Percentiles rank a stretch among this genome's conserved stretches.
Conservation (phyloP, 2,888 invertebrate species). For the Xestobium rufovillosum region DNA sequence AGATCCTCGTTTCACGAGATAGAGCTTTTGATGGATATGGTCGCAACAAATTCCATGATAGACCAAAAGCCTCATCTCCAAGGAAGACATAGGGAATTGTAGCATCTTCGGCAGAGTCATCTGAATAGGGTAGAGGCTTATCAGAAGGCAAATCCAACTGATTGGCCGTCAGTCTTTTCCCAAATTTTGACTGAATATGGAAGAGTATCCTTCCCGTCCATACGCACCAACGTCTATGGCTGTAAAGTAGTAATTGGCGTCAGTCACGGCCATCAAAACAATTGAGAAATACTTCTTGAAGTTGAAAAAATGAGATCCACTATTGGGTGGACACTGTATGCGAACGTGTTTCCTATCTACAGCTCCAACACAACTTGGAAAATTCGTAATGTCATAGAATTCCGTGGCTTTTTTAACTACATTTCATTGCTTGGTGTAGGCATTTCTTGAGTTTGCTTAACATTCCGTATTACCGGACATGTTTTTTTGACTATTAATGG, state of each 20-base stretch:
- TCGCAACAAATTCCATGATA: constrained; percentile 24
- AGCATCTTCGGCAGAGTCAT: too few species aligned
- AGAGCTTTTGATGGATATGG: constrained; percentile 27
- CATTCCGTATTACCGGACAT: constrained; percentile 6
- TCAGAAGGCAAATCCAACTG: too few species aligned
- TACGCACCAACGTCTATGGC: constrained; percentile 27
- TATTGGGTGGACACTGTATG: constrained; percentile 25
- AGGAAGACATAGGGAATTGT: too few species aligned
- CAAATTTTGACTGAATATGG: too few species aligned
- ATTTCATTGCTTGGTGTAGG: constrained; percentile 8
- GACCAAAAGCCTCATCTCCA: constrained; percentile 28
- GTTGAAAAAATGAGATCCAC: constrained; percentile 28
- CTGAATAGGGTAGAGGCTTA: too few species aligned
- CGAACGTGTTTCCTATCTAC: constrained; percentile 29
- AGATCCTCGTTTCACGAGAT: constrained; percentile 23
- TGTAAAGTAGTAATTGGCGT: constrained; percentile 28
- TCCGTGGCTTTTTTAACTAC: constrained; percentile 13
- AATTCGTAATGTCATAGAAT: constrained; percentile 28
- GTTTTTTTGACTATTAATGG: too few species aligned
- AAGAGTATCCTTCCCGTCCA: constrained; percentile 25
- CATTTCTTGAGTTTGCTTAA: constrained; percentile 8
- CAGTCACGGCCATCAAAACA: constrained; percentile 28
- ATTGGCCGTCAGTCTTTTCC: too few species aligned
- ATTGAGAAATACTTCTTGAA: constrained; percentile 28
- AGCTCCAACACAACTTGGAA: constrained; percentile 29